Evolutionary conservation across 2,797 vertebrate species (phyloP), one percentile per base, ranked within the genome.

Genomic region (Micromesistius poutassou): DNA sequence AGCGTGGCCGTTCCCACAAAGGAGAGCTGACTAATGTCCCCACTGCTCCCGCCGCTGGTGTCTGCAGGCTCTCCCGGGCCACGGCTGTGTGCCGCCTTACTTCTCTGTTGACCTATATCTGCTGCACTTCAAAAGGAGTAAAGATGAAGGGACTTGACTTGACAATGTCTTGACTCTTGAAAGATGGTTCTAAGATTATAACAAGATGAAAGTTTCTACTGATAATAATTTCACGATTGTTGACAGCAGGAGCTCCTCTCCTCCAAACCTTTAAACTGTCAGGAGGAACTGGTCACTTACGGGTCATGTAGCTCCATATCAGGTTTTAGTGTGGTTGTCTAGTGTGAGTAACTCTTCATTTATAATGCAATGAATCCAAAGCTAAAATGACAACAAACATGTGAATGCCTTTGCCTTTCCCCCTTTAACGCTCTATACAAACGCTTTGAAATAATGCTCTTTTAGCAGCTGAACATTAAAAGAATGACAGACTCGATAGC

Each of bases 81-180:
- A 62, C 62, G n/a, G 62, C 62, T 28, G 2, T 28, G 62, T 28
- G 62, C 9, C 2, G 22, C 2, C 7, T n/a, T n/a, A 68, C 2
- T 68, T 28, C n/a, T 68, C 62, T 28, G 62, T 28, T 68, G 62
- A 68, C 62, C 62, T 68, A 68, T 28, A 68, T 82, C 73, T 76
- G 71, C 78, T 84, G 77, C 75, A 74, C 80, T 71, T 30, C 50
- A 87, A 88, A 83, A 68, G 36, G 74, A 81, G 84, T n/a, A 25
- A 68, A 68, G 62, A 68, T 25, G 9, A 30, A 68, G 9, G 62
- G 25, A 6, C 33, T 35, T 35, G n/a, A 68, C n/a, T 68, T 7
- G 62, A 68, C 9, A 62, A 19, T 28, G 25, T n/a, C 62, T 2
- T 1, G 62, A 9, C 25, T 25, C n/a, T 28, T 10, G 55, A 66